Evolutionary conservation across 2,797 vertebrate species (phyloP).

Genomic region (Uromys caudimaculatus): DNA sequence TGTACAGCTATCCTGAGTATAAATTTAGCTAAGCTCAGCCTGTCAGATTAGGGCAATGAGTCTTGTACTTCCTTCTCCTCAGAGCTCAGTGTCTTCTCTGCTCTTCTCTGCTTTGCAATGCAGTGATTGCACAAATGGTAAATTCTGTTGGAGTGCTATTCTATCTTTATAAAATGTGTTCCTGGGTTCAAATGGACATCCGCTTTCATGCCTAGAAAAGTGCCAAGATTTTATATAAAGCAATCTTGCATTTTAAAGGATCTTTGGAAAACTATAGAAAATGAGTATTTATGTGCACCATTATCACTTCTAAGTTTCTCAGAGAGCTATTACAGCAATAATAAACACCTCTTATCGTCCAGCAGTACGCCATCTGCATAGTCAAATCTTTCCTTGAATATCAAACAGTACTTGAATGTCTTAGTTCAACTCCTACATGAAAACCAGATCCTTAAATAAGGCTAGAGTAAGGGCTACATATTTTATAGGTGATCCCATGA

Average conservation of each 20-base stretch:
- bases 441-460: not conserved
- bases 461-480: not conserved
- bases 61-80: conserved; percentile 39
- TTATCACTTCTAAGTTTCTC: conserved; percentile 31
- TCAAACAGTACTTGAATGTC: not conserved
- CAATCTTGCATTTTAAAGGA: conserved; percentile 8
- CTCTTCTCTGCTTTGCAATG: conserved; percentile 36
- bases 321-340: conserved; percentile 16
- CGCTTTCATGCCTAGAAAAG: conserved; percentile 49
- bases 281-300: not conserved
- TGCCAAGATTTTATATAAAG: not conserved
- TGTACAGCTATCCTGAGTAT: conserved; percentile 63
- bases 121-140: conserved; percentile 39
- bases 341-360: not conserved
- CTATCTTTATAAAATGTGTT: conserved; percentile 43
- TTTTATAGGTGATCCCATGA: not conserved
- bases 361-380: not conserved
- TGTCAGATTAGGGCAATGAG: conserved; percentile 69
- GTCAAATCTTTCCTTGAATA: conserved; percentile 3
- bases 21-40: conserved; percentile 71
- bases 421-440: not conserved
- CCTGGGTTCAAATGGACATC: conserved; percentile 17
- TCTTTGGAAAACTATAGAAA: conserved; percentile 17
- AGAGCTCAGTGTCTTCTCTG: conserved; percentile 42
- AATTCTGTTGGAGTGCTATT: not conserved